These are phyloP conservation scores for Eumacrocentrus americanus DNA, from an alignment of 2,888 invertebrate genomes.

Conservation along the genomic window DNA sequence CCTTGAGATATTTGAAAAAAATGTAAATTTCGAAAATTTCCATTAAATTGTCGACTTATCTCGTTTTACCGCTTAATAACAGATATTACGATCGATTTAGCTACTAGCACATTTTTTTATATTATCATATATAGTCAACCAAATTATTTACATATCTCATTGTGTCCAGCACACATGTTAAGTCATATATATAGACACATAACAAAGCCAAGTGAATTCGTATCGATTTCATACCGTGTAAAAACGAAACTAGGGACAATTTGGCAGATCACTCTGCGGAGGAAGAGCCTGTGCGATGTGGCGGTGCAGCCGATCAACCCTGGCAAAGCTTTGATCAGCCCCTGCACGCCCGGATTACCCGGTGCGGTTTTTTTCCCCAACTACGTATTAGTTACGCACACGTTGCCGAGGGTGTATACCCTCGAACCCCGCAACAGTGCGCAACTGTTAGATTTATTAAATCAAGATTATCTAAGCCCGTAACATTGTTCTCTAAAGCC, in stretches of 20 bases:
- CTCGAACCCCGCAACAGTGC: slow-evolving; percentile 35
- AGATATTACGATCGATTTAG: too few species aligned
- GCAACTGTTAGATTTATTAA: slow-evolving; percentile 63
- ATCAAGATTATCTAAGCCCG: slow-evolving; percentile 61
- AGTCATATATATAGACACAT: neutral
- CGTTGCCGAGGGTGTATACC: slow-evolving; percentile 47
- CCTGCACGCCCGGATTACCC: slow-evolving; percentile 35
- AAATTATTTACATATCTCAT: too few species aligned
- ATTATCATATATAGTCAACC: too few species aligned
- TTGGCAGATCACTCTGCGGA: slow-evolving; percentile 8
- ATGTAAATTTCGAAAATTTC: too few species aligned
- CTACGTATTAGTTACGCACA: slow-evolving; percentile 58
- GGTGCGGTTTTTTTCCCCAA: slow-evolving; percentile 38
- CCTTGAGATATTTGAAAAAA: too few species aligned
- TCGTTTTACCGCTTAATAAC: too few species aligned
- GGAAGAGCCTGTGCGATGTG: too few species aligned
- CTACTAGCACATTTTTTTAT: too few species aligned
- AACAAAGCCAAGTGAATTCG: neutral
- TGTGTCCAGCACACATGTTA: neutral
- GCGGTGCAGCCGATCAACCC: neutral
- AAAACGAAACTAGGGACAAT: neutral
- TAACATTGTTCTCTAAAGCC: slow-evolving; percentile 57
- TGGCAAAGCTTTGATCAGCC: slow-evolving; percentile 10
- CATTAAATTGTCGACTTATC: too few species aligned
- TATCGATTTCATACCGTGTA: neutral